Evolutionary conservation across 2,113 vertebrate genomes (phyloP).

Genomic region (Tachysurus vachellii): DNA sequence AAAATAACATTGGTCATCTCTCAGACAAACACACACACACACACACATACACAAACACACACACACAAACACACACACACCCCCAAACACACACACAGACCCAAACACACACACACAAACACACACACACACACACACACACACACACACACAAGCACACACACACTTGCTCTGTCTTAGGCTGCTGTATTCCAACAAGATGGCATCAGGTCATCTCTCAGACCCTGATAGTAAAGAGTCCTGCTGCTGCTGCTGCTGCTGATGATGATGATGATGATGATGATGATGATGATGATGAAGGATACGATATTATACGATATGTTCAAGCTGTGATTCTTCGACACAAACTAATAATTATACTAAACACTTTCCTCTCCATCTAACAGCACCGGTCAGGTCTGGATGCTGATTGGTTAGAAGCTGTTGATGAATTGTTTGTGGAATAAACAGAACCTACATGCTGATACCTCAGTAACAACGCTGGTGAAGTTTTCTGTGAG

Average conservation of each 20-base stretch:
- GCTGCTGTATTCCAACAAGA: slow-evolving; percentile 10
- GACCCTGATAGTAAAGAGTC: too few relatives aligned
- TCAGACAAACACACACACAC: too few relatives aligned
- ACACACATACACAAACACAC: too few relatives aligned
- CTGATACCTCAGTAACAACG: too few relatives aligned
- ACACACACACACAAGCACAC: background rate
- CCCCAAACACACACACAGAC: background rate
- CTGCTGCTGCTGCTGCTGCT: too few relatives aligned
- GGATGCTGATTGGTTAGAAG: background rate
- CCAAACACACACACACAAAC: too few relatives aligned
- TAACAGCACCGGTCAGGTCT: background rate
- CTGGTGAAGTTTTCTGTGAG: background rate
- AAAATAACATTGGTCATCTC: background rate
- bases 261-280: too few relatives aligned
- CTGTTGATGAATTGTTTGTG: background rate
- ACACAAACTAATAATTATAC: background rate
- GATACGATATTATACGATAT: background rate
- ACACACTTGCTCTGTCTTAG: background rate
- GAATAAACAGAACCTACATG: background rate
- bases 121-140: background rate
- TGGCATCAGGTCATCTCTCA: background rate
- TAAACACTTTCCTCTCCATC: background rate
- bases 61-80: too few relatives aligned
- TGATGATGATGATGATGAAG: too few relatives aligned
- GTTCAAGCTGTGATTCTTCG: background rate